phyloP scores from a whole-genome alignment of 2,113 vertebrate species.

The Beaufortia kweichowensis region DNA sequence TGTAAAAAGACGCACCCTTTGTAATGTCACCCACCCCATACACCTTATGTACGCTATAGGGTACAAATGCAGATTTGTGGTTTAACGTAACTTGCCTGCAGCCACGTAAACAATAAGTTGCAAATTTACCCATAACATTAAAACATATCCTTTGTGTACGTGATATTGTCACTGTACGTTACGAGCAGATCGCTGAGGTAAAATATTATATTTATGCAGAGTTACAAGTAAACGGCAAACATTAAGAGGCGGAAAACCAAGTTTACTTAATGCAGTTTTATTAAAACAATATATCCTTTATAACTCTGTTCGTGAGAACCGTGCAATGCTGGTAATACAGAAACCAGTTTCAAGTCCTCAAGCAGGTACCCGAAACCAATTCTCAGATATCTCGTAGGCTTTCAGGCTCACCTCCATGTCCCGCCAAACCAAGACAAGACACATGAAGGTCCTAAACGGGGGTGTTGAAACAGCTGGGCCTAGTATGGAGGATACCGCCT shows the following conservation, averaged over 20 bases:
- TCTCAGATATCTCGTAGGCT: not conserved
- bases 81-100: not conserved
- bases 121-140: not conserved
- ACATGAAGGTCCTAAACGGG: constrained; percentile 49
- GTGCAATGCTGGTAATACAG: not conserved
- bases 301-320: not conserved
- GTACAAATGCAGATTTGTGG: not conserved
- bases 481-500: constrained; percentile 47
- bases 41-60: not conserved
- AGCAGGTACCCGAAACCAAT: not conserved
- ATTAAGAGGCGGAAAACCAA: not conserved
- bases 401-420: not conserved
- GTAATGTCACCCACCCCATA: not conserved
- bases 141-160: not conserved
- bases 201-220: constrained; percentile 10
- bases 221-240: constrained; percentile 22
- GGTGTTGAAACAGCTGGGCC: constrained; percentile 50
- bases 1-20: not conserved
- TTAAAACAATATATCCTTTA: constrained; percentile 18
- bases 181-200: not conserved
- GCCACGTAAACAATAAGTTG: not conserved
- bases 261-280: constrained; percentile 12
- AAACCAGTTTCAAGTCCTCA: not conserved
- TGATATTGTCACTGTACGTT: not conserved
- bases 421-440: constrained; percentile 15